A percentile compares a stretch with the other conserved stretches of the same genome.
These are phyloP conservation scores for Agrypnus murinus DNA, from an alignment of 2,888 invertebrate genomes.

Conservation along the genomic window DNA sequence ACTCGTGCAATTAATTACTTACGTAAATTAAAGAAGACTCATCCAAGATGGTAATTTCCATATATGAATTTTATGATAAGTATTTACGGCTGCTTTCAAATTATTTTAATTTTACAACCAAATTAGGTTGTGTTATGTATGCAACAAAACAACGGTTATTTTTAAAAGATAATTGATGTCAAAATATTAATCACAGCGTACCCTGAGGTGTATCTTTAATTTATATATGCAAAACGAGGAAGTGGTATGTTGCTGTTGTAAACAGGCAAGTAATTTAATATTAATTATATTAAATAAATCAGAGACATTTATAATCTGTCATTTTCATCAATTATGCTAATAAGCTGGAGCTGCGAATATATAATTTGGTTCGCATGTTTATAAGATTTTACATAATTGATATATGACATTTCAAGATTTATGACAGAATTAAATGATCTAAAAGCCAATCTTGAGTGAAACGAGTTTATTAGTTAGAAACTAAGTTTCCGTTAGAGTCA, in stretches of 20 bases:
- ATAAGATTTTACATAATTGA: constrained; percentile 60
- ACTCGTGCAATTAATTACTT: too few species aligned
- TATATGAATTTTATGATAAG: background rate
- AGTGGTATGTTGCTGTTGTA: constrained; percentile 31
- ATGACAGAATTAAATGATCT: constrained; percentile 57
- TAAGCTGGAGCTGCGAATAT: constrained; percentile 51
- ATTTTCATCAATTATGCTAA: constrained; percentile 60
- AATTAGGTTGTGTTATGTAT: background rate
- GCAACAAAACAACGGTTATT: background rate
- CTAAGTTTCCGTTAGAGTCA: constrained; percentile 56
- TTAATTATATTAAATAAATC: constrained; percentile 46
- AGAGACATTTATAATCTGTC: constrained; percentile 55
- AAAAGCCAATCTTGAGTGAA: constrained; percentile 37
- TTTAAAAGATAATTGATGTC: constrained; percentile 10
- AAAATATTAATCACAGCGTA: constrained; percentile 23
- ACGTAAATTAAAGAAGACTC: too few species aligned
- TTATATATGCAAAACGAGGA: constrained; percentile 28
- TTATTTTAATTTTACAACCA: background rate
- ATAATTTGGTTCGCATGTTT: constrained; percentile 53
- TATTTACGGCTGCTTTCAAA: background rate
- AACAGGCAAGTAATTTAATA: constrained; percentile 37
- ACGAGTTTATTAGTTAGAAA: constrained; percentile 40
- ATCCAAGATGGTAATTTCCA: too few species aligned
- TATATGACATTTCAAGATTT: constrained; percentile 61
- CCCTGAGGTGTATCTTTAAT: constrained; percentile 26